A percentile compares a stretch with the other conserved stretches of the same genome.
These are phyloP conservation scores for Drosophila bunnanda DNA, from an alignment of 2,888 invertebrate genomes.

Conservation along the genomic window DNA sequence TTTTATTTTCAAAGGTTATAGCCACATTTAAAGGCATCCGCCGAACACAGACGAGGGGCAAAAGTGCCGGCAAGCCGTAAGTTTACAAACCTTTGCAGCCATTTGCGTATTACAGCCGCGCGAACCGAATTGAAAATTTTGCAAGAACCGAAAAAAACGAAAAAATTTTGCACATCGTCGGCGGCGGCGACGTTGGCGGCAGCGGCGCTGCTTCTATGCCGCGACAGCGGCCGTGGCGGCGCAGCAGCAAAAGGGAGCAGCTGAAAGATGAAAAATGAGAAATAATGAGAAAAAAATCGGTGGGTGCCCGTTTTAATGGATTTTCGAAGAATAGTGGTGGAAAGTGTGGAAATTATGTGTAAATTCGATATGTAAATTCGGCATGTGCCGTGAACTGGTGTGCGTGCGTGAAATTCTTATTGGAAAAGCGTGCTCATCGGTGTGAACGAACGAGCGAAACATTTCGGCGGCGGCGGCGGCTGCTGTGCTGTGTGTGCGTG, in stretches of 20 bases:
- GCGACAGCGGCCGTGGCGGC: conserved; percentile 46
- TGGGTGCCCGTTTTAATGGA: conserved; percentile 12
- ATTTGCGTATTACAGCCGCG: conserved; percentile 48
- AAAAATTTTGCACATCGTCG: conserved; percentile 77
- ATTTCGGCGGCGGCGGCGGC: conserved; percentile 65
- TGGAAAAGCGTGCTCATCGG: conserved; percentile 78
- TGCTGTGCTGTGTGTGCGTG: conserved; percentile 39
- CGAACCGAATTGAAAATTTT: conserved; percentile 47
- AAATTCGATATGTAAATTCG: conserved; percentile 72
- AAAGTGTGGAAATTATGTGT: conserved; percentile 46
- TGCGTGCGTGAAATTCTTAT: conserved; percentile 65
- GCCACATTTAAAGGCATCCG: conserved; percentile 49
- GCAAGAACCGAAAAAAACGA: conserved; percentile 66
- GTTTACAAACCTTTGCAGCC: conserved; percentile 51
- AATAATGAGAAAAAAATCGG: conserved; percentile 21
- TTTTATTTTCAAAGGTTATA: conserved; percentile 74
- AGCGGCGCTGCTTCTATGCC: conserved; percentile 41
- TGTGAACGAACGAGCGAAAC: conserved; percentile 51
- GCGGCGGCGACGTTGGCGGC: conserved; percentile 61
- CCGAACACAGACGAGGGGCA: conserved; percentile 45
- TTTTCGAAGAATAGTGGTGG: conserved; percentile 20
- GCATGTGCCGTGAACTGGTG: conserved; percentile 63
- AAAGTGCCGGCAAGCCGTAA: conserved; percentile 72
- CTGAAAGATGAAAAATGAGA: conserved; percentile 62
- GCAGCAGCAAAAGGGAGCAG: conserved; percentile 61